These are phyloP conservation scores for Microplitis demolitor DNA, from an alignment of 1,140 invertebrate species.

Conservation along the genomic window DNA sequence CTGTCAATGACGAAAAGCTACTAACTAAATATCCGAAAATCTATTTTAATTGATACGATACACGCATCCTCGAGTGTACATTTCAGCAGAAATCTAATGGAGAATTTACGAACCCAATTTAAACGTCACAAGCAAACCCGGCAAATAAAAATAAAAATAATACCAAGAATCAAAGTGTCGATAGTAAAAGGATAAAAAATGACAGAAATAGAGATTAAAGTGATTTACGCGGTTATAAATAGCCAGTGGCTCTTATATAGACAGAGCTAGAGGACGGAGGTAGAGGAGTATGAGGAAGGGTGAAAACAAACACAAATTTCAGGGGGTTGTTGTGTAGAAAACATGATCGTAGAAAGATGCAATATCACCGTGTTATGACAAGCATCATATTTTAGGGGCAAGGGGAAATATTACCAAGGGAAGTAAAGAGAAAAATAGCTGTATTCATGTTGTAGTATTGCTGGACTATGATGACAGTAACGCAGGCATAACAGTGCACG, in stretches of 20 bases:
- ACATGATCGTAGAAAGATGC: conserved; percentile 41
- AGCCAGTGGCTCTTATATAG: conserved; percentile 32
- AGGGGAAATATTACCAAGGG: neutral
- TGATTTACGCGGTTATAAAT: conserved; percentile 49
- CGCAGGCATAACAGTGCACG: conserved; percentile 45
- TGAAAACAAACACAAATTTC: too few species aligned
- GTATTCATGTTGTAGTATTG: neutral
- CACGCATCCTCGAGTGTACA: neutral
- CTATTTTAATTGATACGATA: neutral
- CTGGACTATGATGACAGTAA: conserved; percentile 2
- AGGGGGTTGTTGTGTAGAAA: neutral
- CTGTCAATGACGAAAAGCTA: neutral
- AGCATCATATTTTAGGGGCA: conserved; percentile 52
- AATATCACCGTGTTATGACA: conserved; percentile 56
- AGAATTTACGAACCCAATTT: conserved; percentile 7
- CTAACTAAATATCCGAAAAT: neutral
- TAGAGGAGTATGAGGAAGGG: neutral
- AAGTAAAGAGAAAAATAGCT: neutral
- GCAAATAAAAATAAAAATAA: neutral
- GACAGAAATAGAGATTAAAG: neutral
- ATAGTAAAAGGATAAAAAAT: neutral
- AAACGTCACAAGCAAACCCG: neutral
- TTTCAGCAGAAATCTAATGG: neutral
- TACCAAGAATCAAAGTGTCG: neutral
- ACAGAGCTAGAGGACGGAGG: neutral